Evolutionary conservation across 2,113 vertebrate genomes (phyloP).

Genomic region (Halcyon malimbica): DNA sequence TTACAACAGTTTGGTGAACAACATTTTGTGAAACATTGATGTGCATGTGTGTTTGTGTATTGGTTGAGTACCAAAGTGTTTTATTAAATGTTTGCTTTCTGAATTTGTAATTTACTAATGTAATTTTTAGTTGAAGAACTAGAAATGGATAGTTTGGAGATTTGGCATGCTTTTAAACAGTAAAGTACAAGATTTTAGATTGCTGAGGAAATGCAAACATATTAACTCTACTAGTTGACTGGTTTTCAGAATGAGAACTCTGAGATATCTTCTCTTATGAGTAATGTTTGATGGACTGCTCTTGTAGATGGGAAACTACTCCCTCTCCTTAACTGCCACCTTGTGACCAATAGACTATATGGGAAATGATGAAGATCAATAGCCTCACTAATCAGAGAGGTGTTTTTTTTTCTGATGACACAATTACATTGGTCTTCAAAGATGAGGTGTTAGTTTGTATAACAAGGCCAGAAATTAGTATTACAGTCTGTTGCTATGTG

Average conservation of each 20-base stretch:
- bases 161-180: neutral
- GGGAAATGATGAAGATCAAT: neutral
- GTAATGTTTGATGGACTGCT: neutral
- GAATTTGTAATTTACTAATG: neutral
- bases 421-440: neutral
- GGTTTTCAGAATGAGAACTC: neutral
- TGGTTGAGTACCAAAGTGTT: neutral
- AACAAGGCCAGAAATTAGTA: neutral
- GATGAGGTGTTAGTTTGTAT: neutral
- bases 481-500: neutral
- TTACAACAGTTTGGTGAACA: neutral
- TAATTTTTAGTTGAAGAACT: neutral
- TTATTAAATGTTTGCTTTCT: neutral
- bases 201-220: neutral
- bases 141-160: neutral
- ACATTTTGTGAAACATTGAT: neutral
- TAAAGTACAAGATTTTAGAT: neutral
- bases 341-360: neutral
- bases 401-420: neutral
- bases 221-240: neutral
- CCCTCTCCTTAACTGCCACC: neutral
- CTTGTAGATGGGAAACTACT: neutral
- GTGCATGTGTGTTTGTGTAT: neutral
- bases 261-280: neutral
- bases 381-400: neutral